Conservation (phyloP, 2,888 invertebrate genomes). For the Pyrocoelia pectoralis region DNA sequence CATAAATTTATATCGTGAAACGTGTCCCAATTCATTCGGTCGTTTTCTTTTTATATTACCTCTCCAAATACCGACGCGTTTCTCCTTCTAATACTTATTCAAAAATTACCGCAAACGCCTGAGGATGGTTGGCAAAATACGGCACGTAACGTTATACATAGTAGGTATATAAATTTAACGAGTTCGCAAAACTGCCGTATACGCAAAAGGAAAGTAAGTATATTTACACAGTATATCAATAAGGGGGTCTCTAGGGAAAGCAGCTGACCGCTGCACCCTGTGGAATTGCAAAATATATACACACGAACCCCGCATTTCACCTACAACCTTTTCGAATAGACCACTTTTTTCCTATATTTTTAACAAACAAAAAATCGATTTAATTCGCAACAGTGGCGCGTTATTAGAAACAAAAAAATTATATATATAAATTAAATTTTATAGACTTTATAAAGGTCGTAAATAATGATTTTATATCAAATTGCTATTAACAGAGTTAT, state of each 20-base stretch:
- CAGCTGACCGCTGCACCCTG: constrained; percentile 56
- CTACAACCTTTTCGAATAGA: constrained; percentile 46
- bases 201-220: constrained; percentile 49
- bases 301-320: constrained; percentile 36
- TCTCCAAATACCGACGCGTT: no score
- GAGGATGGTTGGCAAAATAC: no score
- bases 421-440: constrained; percentile 29
- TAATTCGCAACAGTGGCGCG: not conserved
- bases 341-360: constrained; percentile 45
- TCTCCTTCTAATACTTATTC: no score
- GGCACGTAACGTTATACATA: no score
- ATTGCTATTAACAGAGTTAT: constrained; percentile 32
- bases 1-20: constrained; percentile 43
- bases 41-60: not conserved
- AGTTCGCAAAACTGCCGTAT: not conserved
- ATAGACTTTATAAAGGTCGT: constrained; percentile 24
- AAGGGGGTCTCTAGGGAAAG: constrained; percentile 55
- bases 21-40: constrained; percentile 20
- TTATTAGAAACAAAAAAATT: not conserved
- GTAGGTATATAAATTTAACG: not conserved
- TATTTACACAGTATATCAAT: constrained; percentile 63
- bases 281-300: constrained; percentile 59
- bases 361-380: not conserved
- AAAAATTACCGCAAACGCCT: no score
- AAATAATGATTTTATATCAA: constrained; percentile 35